A percentile compares a stretch with the other conserved stretches of the same genome.
These are phyloP conservation scores for Myotis daubentonii DNA, from an alignment of 2,797 vertebrate genomes.

Conservation along the genomic window DNA sequence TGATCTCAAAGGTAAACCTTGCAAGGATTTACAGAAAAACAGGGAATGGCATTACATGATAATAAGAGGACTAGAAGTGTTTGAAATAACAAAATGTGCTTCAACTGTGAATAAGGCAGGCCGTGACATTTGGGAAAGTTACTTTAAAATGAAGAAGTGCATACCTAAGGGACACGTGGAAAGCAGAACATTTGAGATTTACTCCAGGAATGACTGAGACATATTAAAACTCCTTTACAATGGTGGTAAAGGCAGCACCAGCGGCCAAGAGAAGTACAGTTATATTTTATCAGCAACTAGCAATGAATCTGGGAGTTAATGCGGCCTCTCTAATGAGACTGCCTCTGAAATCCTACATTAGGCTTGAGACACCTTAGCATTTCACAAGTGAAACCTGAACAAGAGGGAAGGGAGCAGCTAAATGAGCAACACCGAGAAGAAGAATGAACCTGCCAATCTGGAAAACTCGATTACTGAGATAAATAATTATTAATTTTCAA, in stretches of 20 bases:
- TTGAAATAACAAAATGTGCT: not conserved
- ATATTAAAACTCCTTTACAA: not conserved
- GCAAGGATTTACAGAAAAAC: not conserved
- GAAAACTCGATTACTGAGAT: not conserved
- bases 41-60: not conserved
- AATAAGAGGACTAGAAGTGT: not conserved
- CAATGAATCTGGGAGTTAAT: not conserved
- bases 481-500: not conserved
- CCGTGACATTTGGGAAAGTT: not conserved
- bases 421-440: not conserved
- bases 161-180: not conserved
- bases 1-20: not conserved
- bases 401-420: not conserved
- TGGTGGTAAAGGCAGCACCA: not conserved
- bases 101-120: not conserved
- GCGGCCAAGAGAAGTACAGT: not conserved
- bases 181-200: not conserved
- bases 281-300: not conserved
- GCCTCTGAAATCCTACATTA: not conserved
- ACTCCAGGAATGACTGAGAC: not conserved
- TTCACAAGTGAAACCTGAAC: not conserved
- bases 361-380: not conserved
- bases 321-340: not conserved
- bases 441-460: not conserved
- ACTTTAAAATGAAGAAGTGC: not conserved